These are phyloP conservation scores for Ectemnius cavifrons DNA, from an alignment of 2,888 invertebrate species.

Conservation along the genomic window DNA sequence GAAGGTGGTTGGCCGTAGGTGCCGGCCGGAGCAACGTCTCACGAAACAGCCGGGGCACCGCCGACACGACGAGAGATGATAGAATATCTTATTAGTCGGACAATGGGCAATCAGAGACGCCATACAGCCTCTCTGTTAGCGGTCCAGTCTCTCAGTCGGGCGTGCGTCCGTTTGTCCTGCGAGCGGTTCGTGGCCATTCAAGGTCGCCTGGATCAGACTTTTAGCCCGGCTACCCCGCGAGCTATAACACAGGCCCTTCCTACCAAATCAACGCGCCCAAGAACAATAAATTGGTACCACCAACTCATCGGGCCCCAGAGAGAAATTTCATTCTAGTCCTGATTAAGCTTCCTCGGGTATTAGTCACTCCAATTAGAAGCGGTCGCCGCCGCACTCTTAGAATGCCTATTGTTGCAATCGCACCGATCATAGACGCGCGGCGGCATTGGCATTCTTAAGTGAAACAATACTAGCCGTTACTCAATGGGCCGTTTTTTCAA, in stretches of 20 bases:
- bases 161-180: constrained; percentile 61
- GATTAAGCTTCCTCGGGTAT: background rate
- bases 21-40: constrained; percentile 47
- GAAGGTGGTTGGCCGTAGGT: constrained; percentile 61
- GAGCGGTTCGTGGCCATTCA: constrained; percentile 54
- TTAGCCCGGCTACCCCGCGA: constrained; percentile 8
- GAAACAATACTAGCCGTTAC: too few relatives aligned
- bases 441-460: too few relatives aligned
- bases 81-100: constrained; percentile 77
- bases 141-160: constrained; percentile 58
- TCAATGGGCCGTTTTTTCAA: too few relatives aligned
- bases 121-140: constrained; percentile 71
- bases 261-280: constrained; percentile 30
- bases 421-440: too few relatives aligned
- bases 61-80: constrained; percentile 66
- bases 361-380: too few relatives aligned
- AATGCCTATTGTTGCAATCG: constrained; percentile 1
- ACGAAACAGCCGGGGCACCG: constrained; percentile 56
- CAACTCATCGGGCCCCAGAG: constrained; percentile 6
- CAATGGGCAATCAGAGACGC: constrained; percentile 76
- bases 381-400: background rate
- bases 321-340: constrained; percentile 19
- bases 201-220: constrained; percentile 56
- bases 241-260: constrained; percentile 13
- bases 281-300: constrained; percentile 37